Evolutionary conservation across 2,113 vertebrate genomes (phyloP).

Genomic region (Calyptomena viridis): DNA sequence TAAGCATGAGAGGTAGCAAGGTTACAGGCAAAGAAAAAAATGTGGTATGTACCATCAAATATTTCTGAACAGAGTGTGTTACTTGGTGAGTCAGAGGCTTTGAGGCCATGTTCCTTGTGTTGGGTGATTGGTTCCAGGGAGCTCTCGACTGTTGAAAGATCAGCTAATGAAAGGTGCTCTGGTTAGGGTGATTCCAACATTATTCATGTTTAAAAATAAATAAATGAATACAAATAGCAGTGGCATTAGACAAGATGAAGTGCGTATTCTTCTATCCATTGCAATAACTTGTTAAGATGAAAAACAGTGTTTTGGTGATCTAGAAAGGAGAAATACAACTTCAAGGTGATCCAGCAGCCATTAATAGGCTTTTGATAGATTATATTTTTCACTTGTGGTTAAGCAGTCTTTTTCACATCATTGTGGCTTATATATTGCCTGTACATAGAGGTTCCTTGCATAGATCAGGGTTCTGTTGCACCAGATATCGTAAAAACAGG

Average conservation of each 20-base stretch:
- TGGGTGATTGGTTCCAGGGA: neutral
- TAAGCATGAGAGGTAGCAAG: neutral
- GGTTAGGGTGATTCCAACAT: neutral
- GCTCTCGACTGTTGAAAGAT: neutral
- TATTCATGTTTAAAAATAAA: neutral
- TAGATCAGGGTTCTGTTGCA: neutral
- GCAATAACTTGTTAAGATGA: neutral
- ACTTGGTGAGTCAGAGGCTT: neutral
- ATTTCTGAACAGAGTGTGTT: neutral
- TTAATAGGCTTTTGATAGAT: neutral
- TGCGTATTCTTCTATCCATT: neutral
- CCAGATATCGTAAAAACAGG: neutral
- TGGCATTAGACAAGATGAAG: neutral
- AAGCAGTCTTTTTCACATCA: neutral
- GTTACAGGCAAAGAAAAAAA: neutral
- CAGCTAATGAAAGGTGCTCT: neutral
- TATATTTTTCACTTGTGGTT: neutral
- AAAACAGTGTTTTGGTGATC: neutral
- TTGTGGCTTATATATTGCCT: neutral
- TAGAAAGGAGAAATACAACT: neutral
- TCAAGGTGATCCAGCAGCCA: neutral
- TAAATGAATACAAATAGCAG: neutral
- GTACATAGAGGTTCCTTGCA: neutral
- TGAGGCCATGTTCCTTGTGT: neutral
- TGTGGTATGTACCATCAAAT: accelerated